Evolutionary conservation across 2,888 invertebrate species (phyloP), one percentile per base, ranked within the genome.

Genomic region (Acrobasis suavella): DNA sequence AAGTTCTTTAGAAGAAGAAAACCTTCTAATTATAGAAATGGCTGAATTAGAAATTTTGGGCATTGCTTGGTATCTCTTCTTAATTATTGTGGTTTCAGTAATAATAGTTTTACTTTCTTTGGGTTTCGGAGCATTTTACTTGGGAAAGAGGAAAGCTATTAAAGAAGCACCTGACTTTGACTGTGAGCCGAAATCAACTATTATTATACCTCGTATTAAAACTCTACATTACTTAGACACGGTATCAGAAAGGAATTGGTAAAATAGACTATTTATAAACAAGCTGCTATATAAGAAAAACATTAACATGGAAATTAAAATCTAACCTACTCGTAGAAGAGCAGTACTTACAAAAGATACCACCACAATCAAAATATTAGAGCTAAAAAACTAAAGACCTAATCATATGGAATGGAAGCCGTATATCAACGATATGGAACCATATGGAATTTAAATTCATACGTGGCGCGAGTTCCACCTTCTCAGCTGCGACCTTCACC

Each of bases 121-220:
- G 17, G 52, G 52, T 2, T 38, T 10, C 7, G 52, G 17, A 46
- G 60, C 52, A 14, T 61, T 46, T 54, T 61, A 9, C 32, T 22
- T 54, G 7, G 60, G 60, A 0, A 61, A 61, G 42, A 14, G 46
- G 16, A 61, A 54, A 52, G 60, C 60, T 10, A 42, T 42, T 7
- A 17, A 61, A 42, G 32, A 54, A 14, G 1, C 10, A 9, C 12
- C 32, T 61, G 46, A 42, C 10, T n/a, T 32, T 9, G 54, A 61
- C 16, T 37, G 37, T 54, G 67, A 67, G 15, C 65, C 65, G 12
- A 65, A 62, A 17, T 39, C 49, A 22, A 65, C 62, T 10, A 49
- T 67, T 2, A 38, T 58, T 10, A 65, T 67, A 15, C 67, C 67
- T 7, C 59, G 67, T 32, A 64, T 67, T n/a, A 64, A 65, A 39